Conservation (phyloP, 2,888 invertebrate genomes). For the Parnassius mnemosyne region DNA sequence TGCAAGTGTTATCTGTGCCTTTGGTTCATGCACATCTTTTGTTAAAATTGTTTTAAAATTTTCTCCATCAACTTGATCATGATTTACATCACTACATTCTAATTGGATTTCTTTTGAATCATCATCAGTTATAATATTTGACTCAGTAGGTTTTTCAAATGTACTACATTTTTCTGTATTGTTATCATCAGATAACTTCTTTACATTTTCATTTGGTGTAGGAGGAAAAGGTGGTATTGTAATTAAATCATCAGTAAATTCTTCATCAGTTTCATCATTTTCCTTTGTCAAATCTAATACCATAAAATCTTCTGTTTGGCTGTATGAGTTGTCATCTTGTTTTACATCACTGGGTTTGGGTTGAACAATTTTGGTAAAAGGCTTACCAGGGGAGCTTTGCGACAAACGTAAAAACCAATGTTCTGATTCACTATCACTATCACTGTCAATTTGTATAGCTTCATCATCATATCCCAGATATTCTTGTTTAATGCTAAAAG, state of each 20-base stretch:
- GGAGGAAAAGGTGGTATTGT: slow-evolving; percentile 42
- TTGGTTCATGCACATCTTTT: slow-evolving; percentile 29
- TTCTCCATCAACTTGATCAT: slow-evolving; percentile 47
- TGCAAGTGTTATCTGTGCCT: slow-evolving; percentile 25
- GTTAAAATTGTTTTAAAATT: slow-evolving; percentile 29
- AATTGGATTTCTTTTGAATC: background rate
- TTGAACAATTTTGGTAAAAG: slow-evolving; percentile 45
- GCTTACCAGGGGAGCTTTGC: slow-evolving; percentile 69
- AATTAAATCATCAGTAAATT: slow-evolving; percentile 55
- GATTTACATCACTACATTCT: background rate
- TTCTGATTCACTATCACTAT: slow-evolving; percentile 77
- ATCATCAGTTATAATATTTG: background rate
- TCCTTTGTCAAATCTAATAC: slow-evolving; percentile 39
- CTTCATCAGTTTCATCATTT: slow-evolving; percentile 43
- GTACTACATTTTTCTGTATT: background rate
- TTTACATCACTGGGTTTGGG: slow-evolving; percentile 35
- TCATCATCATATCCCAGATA: slow-evolving; percentile 63
- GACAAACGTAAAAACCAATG: slow-evolving; percentile 77
- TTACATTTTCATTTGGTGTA: slow-evolving; percentile 13
- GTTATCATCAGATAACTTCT: background rate
- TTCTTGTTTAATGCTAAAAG: slow-evolving; percentile 66
- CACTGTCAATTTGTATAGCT: slow-evolving; percentile 59
- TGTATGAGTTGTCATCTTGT: slow-evolving; percentile 61
- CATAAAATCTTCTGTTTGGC: slow-evolving; percentile 56
- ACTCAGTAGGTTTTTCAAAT: slow-evolving; percentile 2